A percentile compares a stretch with the other conserved stretches of the same genome.
Evolutionary conservation across 30 jellyfish, hydroid and myxozoan genomes (phyloP).

Genomic region (Hydractinia symbiolongicarpus): DNA sequence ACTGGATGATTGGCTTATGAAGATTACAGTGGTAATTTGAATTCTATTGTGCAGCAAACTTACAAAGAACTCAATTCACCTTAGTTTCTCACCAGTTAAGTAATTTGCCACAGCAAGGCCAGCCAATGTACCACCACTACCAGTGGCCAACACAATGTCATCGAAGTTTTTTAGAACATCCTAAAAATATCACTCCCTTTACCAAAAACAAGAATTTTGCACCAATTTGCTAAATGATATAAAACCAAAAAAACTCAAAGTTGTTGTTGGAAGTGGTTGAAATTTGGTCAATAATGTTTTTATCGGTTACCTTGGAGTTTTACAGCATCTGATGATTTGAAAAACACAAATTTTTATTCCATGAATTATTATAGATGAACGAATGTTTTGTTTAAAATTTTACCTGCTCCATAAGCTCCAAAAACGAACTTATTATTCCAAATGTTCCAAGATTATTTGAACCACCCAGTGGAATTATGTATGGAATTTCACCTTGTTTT

Average conservation of each 20-base stretch:
- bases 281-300: no score
- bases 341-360: no score
- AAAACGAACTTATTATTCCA: slow-evolving; percentile 59
- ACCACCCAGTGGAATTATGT: slow-evolving; percentile 66
- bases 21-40: no score
- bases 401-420: slow-evolving; percentile 67
- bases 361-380: no score
- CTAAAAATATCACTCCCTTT: slow-evolving; percentile 27
- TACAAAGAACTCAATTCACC: not conserved
- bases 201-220: not conserved
- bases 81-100: slow-evolving; percentile 43
- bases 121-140: slow-evolving; percentile 80
- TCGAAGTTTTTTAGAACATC: slow-evolving; percentile 47
- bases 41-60: not conserved
- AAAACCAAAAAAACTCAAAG: no score
- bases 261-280: no score
- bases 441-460: slow-evolving; percentile 67
- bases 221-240: no score
- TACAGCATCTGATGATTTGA: no score
- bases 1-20: no score
- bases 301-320: no score
- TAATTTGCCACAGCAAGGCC: slow-evolving; percentile 65
- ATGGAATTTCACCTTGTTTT: slow-evolving; percentile 40
- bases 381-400: not conserved
- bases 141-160: slow-evolving; percentile 58